Conservation (phyloP, 2,797 vertebrate species). For the Microctenopoma stevenorrisi region DNA sequence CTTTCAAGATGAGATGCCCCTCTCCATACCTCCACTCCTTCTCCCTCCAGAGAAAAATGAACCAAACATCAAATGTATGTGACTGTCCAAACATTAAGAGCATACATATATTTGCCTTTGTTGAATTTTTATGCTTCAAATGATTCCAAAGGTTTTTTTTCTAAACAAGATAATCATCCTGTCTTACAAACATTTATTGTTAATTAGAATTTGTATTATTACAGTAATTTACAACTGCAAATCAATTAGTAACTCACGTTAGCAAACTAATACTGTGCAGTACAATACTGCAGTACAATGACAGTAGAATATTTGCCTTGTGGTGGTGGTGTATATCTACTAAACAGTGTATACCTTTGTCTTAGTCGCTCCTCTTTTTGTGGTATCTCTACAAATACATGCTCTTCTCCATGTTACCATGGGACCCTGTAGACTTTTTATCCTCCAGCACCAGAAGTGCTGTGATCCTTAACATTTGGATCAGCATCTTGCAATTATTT, state of each 20-base stretch:
- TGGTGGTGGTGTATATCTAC: too few relatives aligned
- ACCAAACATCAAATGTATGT: neutral
- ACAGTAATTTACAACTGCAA: neutral
- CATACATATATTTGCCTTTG: conserved; percentile 4
- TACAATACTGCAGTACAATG: too few relatives aligned
- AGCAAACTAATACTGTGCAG: too few relatives aligned
- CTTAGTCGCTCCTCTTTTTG: too few relatives aligned
- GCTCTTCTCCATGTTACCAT: neutral
- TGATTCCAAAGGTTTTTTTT: too few relatives aligned
- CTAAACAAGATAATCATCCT: too few relatives aligned
- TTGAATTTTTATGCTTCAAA: too few relatives aligned
- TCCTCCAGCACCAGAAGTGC: neutral
- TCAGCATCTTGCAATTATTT: conserved; percentile 39
- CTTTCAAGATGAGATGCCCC: conserved; percentile 37
- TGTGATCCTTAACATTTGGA: conserved; percentile 34
- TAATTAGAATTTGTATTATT: too few relatives aligned
- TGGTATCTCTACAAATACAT: neutral
- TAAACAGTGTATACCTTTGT: too few relatives aligned
- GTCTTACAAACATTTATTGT: neutral
- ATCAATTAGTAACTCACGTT: too few relatives aligned
- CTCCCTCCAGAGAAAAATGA: conserved; percentile 4
- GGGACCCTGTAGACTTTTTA: conserved; percentile 14
- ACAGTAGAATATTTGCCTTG: too few relatives aligned
- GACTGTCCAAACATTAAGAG: neutral
- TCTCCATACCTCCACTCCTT: conserved; percentile 26